A percentile compares a stretch with the other conserved stretches of the same genome.
Conservation (phyloP, 2,797 vertebrate species). For the Poeciliopsis infans region DNA sequence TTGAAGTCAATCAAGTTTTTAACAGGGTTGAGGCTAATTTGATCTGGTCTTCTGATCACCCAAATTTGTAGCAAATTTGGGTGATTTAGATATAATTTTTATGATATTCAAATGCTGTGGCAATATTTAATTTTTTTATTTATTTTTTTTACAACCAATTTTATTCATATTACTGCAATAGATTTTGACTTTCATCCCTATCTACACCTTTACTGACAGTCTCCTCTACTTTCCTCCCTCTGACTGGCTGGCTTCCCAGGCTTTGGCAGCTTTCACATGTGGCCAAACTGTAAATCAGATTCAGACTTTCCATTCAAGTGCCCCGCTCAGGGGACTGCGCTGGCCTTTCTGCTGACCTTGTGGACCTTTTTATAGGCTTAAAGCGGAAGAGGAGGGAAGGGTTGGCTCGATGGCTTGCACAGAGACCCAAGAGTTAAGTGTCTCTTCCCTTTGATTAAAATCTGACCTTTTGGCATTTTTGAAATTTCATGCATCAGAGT, state of each 20-base stretch:
- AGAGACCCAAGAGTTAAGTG: conserved; percentile 65
- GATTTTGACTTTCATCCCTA: conserved; percentile 47
- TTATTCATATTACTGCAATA: conserved; percentile 14
- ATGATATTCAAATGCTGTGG: conserved; percentile 3
- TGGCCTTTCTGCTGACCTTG: conserved; percentile 77
- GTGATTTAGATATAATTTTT: conserved; percentile 16
- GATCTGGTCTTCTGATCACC: conserved; percentile 6
- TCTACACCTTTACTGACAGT: conserved; percentile 56
- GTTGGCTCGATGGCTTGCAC: conserved; percentile 59
- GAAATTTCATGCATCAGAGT: conserved; percentile 54
- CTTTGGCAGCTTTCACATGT: conserved; percentile 75
- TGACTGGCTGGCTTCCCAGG: conserved; percentile 63
- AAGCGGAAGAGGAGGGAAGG: conserved; percentile 65
- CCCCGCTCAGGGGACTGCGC: conserved; percentile 65
- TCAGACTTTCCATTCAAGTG: conserved; percentile 79
- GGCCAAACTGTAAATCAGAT: conserved; percentile 78
- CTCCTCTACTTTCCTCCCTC: conserved; percentile 46
- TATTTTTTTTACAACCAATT: conserved; percentile 1
- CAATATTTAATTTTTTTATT: neutral
- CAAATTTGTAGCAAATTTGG: neutral
- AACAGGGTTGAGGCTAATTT: conserved; percentile 23
- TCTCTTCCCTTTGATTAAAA: conserved; percentile 75
- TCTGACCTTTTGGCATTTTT: conserved; percentile 70
- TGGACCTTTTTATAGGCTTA: conserved; percentile 74
- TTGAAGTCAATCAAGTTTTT: conserved; percentile 9